Base-by-base conservation (phyloP, 37 sponge, comb jelly and placozoan species). In the Aphrocallistes beatrix region DNA sequence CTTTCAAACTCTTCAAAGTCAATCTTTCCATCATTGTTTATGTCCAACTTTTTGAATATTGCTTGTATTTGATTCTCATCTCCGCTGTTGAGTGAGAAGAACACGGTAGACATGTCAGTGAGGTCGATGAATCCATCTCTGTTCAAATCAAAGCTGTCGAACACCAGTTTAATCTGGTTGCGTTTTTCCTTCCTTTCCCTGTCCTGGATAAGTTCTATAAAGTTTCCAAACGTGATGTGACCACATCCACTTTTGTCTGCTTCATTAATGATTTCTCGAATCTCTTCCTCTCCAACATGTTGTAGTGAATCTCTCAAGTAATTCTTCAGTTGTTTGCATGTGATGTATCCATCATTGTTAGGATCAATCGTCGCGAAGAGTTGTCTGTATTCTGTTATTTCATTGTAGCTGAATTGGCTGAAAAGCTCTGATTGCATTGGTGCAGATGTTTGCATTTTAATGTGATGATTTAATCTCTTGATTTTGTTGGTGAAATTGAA, bases 31-130 rank as follows among this genome's bases (percentile, higher is more conserved):
- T 60, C 75, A 13, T 60, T 60, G 75, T 60, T 60, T 13, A 8
- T 60, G 75, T 60, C 75, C 75, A 60, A 28, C 75, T 60, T 19
- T 60, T 13, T 13, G 75, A 60, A 60, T 60, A 60, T 28, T 60
- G 75, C n/a, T 13, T 32, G 25, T 60, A 60, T 60, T 60, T 60
- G 75, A 19, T 60, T 13, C 75, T 60, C 75, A 13, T 60, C 75
- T 60, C n/a, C n/a, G 75, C 75, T 60, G 75, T 60, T 60, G 75
- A 60, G 75, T 13, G 75, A 60, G 75, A 60, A 60, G 75, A 60
- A 60, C 3, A 60, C 75, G n/a, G 75, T 30, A 25, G 75, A 60
- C 34, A 60, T 19, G 25, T 60, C 75, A 25, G 75, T 28, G 10
- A 60, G 10, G 75, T 60, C 75, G 3, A 60, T 60, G 75, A 32